Conservation (phyloP, 1,140 invertebrate species). For the Orius insidiosus region DNA sequence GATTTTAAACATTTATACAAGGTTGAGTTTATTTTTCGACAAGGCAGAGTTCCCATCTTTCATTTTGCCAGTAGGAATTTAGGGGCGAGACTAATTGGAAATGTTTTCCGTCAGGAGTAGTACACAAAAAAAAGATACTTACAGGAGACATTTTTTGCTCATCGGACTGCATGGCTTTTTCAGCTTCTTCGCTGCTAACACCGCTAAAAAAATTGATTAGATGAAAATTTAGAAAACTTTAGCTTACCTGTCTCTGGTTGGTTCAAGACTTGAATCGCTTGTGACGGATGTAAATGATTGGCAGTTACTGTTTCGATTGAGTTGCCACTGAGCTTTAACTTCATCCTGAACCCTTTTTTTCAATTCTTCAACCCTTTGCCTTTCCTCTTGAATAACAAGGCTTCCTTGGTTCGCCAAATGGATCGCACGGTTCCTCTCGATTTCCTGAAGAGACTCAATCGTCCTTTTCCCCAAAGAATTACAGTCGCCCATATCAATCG, state of each 20-base stretch:
- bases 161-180: constrained; percentile 12
- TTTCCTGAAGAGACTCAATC: constrained; percentile 75
- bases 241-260: constrained; percentile 35
- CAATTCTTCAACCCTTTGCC: constrained; percentile 66
- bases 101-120: no score
- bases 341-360: constrained; percentile 75
- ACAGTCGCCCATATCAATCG: constrained; percentile 37
- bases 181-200: constrained; percentile 20
- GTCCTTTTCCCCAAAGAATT: constrained; percentile 57
- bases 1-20: no score
- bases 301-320: constrained; percentile 44
- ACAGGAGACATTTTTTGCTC: neutral
- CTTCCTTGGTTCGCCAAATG: constrained; percentile 80
- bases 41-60: neutral
- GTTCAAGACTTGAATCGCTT: constrained; percentile 37
- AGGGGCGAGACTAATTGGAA: neutral
- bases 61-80: neutral
- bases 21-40: no score
- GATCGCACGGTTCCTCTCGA: constrained; percentile 69
- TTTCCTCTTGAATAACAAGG: constrained; percentile 78
- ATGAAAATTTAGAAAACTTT: constrained; percentile 9
- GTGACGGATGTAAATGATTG: constrained; percentile 49
- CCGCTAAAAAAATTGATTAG: constrained; percentile 16
- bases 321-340: constrained; percentile 70
- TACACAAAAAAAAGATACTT: no score